Conservation (phyloP, 1,140 invertebrate species). For the Trinorchestia longiramus region DNA sequence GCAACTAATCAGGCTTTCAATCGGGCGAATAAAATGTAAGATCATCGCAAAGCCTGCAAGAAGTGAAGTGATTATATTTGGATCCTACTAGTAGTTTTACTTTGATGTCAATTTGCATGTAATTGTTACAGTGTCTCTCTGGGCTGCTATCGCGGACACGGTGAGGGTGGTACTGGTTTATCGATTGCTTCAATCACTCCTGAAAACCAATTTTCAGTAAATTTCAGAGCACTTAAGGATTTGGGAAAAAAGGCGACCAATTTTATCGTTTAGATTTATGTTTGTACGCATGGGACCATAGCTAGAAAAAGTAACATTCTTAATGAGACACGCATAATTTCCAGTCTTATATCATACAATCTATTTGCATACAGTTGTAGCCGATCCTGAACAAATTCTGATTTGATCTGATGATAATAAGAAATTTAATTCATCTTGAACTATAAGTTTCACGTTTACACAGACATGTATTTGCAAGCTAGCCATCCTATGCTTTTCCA, state of each 20-base stretch:
- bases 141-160: not conserved
- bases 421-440: no score
- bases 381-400: not conserved
- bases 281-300: not conserved
- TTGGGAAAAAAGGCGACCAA: not conserved
- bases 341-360: not conserved
- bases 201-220: not conserved
- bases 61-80: not conserved
- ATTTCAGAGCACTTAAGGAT: not conserved
- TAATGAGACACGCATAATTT: not conserved
- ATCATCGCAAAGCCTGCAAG: not conserved
- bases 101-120: not conserved
- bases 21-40: conserved; percentile 47
- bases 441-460: no score
- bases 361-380: not conserved
- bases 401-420: not conserved
- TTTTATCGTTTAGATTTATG: not conserved
- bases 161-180: conserved; percentile 38
- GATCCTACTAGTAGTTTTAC: not conserved
- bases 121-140: not conserved
- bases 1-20: not conserved
- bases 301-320: no score
- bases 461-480: no score
- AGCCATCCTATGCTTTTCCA: no score
- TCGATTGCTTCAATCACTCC: conserved; percentile 11